Evolutionary conservation across 1,140 invertebrate genomes (phyloP), one percentile per base, ranked within the genome.

Genomic region (Sarcophaga peregrina): DNA sequence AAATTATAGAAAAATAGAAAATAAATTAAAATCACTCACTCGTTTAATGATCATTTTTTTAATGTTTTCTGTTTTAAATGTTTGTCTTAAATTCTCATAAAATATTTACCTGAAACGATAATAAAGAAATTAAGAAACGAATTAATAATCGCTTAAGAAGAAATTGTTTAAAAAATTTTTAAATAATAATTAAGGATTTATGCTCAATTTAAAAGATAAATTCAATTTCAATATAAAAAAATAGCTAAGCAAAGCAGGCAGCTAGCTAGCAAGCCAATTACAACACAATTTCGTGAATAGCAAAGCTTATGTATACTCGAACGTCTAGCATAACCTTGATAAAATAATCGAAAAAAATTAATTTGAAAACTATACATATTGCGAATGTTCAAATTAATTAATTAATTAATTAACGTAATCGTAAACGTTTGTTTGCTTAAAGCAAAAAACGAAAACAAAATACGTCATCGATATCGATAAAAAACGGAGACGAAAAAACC

Each of bases 331-430:
- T 58, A 15, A n/a, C 11, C 54, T 58, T 58, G 13, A 37, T 58
- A 15, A n/a, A n/a, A 58, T n/a, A 58, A 58, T 13, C 11, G 52
- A 5, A 9, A 54, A 54, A 17, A 68, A 37, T 37, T 37, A 37
- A 37, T 37, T 37, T 37, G 25, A 37, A 37, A 37, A 37, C 25
- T 37, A 37, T 68, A 25, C 20, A 68, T 8, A 10, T 68, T 20
- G 17, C 17, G 8, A 68, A 68, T 8, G 62, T 68, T 37, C 25
- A 37, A 1, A 37, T 37, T 37, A 37, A 37, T 37, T 68, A 68
- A 20, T 68, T 68, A 68, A 68, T 68, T 68, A 68, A 68, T 68
- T 68, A 20, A 20, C 62, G 17, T 68, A 68, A 68, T 68, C 62
- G 20, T 37, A 68, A 68, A 20, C 6, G n/a, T 2, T 68, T 37